These are phyloP conservation scores for Phortica variegata DNA, from an alignment of 1,140 invertebrate genomes.

Conservation along the genomic window DNA sequence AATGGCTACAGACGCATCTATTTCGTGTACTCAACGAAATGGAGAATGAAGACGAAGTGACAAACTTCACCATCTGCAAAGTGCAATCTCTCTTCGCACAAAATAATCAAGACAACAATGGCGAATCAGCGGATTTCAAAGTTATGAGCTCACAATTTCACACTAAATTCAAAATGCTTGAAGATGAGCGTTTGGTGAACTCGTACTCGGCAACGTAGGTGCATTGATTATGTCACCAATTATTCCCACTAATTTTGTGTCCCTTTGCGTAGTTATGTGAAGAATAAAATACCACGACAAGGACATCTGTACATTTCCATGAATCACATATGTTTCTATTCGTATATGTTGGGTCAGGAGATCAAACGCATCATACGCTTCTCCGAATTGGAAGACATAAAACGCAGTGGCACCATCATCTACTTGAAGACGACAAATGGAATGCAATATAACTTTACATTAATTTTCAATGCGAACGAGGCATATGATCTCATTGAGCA, in stretches of 20 bases:
- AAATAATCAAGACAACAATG: conserved; percentile 45
- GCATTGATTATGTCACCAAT: no score
- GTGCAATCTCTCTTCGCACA: conserved; percentile 70
- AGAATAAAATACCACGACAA: conserved; percentile 86
- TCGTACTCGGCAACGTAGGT: conserved; percentile 88
- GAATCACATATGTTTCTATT: conserved; percentile 94
- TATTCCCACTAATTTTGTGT: neutral
- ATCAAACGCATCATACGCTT: conserved; percentile 80
- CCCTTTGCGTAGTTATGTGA: conserved; percentile 78
- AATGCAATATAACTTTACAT: conserved; percentile 52
- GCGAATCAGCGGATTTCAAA: conserved; percentile 50
- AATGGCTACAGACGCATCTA: conserved; percentile 89
- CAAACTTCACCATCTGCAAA: conserved; percentile 95
- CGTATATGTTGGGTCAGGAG: conserved; percentile 89
- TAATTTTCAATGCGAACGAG: conserved; percentile 87
- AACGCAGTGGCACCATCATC: conserved; percentile 36
- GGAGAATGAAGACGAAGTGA: conserved; percentile 91
- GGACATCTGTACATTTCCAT: conserved; percentile 96
- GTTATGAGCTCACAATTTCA: conserved; percentile 71
- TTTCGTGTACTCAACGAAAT: conserved; percentile 84
- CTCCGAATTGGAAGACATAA: conserved; percentile 46
- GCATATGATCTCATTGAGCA: conserved; percentile 92
- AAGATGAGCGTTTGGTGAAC: conserved; percentile 94
- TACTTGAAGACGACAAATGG: conserved; percentile 53
- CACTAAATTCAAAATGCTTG: conserved; percentile 85